phyloP scores from a whole-genome alignment of 92 coral and sea anemone species.

The Chrysogorgia sp. region DNA sequence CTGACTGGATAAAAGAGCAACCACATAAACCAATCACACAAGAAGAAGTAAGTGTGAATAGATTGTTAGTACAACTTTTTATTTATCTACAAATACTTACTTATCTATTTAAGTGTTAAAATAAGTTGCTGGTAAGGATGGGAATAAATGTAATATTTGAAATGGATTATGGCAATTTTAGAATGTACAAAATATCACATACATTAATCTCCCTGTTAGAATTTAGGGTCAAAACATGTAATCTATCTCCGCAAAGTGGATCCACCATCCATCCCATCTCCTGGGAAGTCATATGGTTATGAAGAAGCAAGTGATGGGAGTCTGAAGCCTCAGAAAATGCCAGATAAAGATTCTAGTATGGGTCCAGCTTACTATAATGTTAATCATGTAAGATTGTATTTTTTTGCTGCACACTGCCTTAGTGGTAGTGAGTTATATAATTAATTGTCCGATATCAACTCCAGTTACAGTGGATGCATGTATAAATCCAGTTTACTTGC shows the following conservation, averaged over 20 bases:
- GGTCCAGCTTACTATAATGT: slow-evolving; percentile 96
- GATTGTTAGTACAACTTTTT: neutral
- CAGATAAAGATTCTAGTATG: slow-evolving; percentile 70
- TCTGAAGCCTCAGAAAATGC: slow-evolving; percentile 86
- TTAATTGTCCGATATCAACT: too few relatives aligned
- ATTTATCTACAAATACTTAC: neutral
- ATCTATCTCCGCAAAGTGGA: slow-evolving; percentile 85
- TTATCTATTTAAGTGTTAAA: neutral
- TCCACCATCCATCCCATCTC: slow-evolving; percentile 98
- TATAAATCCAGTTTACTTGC: neutral
- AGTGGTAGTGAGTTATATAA: too few relatives aligned
- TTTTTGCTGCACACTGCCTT: too few relatives aligned
- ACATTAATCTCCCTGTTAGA: slow-evolving; percentile 43
- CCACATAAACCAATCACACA: slow-evolving; percentile 54
- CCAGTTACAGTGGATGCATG: too few relatives aligned
- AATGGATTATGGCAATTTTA: neutral
- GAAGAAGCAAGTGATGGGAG: slow-evolving; percentile 93
- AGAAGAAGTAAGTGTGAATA: slow-evolving; percentile 32
- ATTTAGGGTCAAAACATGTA: slow-evolving; percentile 78
- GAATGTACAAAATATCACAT: neutral
- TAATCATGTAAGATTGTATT: slow-evolving; percentile 89
- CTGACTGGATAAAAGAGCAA: slow-evolving; percentile 88
- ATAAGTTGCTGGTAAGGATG: too few relatives aligned
- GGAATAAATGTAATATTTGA: neutral
- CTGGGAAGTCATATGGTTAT: slow-evolving; percentile 98